Percentiles rank a stretch among this genome's conserved stretches.
Evolutionary conservation across 2,113 vertebrate genomes (phyloP).

Genomic region (Panurus biarmicus): DNA sequence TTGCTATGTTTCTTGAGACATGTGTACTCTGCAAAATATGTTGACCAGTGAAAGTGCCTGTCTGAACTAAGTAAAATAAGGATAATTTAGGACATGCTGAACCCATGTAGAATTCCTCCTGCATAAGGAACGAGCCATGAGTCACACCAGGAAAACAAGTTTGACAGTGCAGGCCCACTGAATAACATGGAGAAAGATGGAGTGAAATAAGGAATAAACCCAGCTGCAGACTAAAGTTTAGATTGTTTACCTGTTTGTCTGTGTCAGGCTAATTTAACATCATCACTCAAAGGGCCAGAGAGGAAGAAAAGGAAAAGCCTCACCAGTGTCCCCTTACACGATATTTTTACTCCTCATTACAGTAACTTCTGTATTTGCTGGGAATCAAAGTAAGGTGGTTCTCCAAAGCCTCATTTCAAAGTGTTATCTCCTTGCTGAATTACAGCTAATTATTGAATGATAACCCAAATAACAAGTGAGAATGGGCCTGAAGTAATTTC

Average conservation of each 20-base stretch:
- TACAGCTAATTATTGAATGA: not conserved
- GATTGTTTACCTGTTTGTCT: not conserved
- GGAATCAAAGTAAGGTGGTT: not conserved
- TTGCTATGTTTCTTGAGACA: not conserved
- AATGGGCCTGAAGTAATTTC: not conserved
- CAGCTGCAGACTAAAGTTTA: not conserved
- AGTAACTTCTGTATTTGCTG: not conserved
- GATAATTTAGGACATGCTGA: constrained; percentile 31
- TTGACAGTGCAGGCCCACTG: not conserved
- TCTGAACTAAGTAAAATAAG: not conserved
- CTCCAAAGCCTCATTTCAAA: not conserved
- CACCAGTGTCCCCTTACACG: not conserved
- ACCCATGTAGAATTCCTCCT: not conserved
- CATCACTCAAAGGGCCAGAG: not conserved
- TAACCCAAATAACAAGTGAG: not conserved
- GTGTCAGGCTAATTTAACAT: not conserved
- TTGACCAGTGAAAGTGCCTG: not conserved
- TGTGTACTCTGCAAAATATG: not conserved
- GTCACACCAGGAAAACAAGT: not conserved
- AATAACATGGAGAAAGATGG: not conserved
- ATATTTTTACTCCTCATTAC: not conserved
- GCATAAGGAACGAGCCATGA: not conserved
- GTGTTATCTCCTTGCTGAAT: not conserved
- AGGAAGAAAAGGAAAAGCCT: not conserved
- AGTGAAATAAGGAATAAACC: not conserved